These are phyloP conservation scores for Anolis carolinensis DNA, from an alignment of 2,113 vertebrate species.

Conservation along the genomic window DNA sequence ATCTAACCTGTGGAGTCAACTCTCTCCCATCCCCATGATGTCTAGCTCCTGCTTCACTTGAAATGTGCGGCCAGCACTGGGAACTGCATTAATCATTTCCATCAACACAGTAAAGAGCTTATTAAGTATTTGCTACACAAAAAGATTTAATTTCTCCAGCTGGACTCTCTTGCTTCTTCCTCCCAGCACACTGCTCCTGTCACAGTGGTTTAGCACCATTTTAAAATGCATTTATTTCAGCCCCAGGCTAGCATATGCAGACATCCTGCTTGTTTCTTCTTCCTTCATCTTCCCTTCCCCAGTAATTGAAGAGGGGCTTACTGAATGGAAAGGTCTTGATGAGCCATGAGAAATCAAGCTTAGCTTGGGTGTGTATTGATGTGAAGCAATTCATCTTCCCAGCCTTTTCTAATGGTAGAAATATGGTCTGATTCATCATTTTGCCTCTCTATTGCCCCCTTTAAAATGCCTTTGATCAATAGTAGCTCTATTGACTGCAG, in stretches of 20 bases:
- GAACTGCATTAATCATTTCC: conserved; percentile 49
- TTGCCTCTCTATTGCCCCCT: conserved; percentile 17
- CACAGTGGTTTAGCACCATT: conserved; percentile 51
- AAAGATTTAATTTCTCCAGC: conserved; percentile 62
- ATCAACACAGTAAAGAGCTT: conserved; percentile 38
- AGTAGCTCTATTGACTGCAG: conserved; percentile 13
- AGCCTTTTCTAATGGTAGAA: conserved; percentile 36
- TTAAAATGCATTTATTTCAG: conserved; percentile 64
- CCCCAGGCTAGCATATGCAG: conserved; percentile 44
- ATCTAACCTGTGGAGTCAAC: not conserved
- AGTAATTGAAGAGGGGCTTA: conserved; percentile 27
- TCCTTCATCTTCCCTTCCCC: conserved; percentile 41
- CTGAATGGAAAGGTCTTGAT: conserved; percentile 35
- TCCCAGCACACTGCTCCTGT: conserved; percentile 53
- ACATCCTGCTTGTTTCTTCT: conserved; percentile 55
- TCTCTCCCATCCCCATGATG: not conserved
- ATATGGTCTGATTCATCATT: not conserved
- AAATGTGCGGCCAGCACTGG: conserved; percentile 31
- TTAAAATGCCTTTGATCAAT: conserved; percentile 35
- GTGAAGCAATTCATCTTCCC: conserved; percentile 35
- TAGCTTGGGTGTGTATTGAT: not conserved
- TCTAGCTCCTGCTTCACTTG: conserved; percentile 20
- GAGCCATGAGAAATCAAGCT: conserved; percentile 22
- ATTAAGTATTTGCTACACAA: conserved; percentile 50
- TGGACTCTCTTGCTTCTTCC: conserved; percentile 40